phyloP scores from a whole-genome alignment of 2,113 vertebrate species.

The Solenodon paradoxus region DNA sequence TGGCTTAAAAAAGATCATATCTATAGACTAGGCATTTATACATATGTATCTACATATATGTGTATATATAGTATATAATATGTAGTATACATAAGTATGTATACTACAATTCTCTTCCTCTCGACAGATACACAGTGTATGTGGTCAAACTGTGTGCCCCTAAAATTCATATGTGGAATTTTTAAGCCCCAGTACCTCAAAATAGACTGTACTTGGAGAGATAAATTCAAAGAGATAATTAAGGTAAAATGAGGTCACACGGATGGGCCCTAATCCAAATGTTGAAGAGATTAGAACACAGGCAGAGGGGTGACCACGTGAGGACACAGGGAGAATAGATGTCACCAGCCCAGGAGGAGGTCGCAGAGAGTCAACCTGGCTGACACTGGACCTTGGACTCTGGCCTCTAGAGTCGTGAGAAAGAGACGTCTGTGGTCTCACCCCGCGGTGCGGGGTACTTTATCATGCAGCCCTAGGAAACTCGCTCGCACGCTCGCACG shows the following conservation, averaged over 20 bases:
- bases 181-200: not conserved
- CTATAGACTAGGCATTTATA: no score
- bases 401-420: not conserved
- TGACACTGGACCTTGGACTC: not conserved
- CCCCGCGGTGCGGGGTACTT: no score
- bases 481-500: not conserved
- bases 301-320: not conserved
- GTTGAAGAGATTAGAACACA: not conserved
- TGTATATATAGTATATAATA: no score
- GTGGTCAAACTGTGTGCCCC: no score
- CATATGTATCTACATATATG: no score
- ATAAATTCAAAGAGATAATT: not conserved
- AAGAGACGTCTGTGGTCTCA: no score
- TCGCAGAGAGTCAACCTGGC: not conserved
- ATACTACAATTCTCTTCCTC: no score
- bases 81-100: no score
- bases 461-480: not conserved
- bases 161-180: not conserved
- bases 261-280: not conserved
- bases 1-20: not conserved
- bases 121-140: no score
- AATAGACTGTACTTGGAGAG: not conserved
- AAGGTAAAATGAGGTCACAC: not conserved
- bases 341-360: not conserved
- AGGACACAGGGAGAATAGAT: not conserved